Conservation (phyloP, 2,113 vertebrate genomes). For the Candoia aspera region DNA sequence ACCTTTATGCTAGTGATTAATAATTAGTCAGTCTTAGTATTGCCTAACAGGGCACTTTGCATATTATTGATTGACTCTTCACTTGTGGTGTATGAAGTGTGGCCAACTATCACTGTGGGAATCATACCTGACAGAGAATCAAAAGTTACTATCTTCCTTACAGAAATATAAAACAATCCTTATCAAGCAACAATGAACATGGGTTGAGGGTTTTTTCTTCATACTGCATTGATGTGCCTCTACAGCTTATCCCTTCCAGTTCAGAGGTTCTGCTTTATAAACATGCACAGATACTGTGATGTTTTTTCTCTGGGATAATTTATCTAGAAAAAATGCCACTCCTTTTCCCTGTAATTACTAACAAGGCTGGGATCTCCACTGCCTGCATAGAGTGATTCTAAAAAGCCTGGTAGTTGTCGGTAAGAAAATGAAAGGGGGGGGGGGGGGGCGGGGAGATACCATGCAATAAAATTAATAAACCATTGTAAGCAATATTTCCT, state of each 20-base stretch:
- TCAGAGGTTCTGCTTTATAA: background rate
- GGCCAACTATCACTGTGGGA: background rate
- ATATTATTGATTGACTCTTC: conserved; percentile 26
- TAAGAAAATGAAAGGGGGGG: background rate
- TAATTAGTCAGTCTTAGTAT: background rate
- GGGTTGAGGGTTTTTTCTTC: too few species aligned
- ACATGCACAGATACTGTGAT: background rate
- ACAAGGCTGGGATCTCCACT: background rate
- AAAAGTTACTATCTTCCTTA: conserved; percentile 29
- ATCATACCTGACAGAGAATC: conserved; percentile 33
- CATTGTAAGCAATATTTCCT: background rate
- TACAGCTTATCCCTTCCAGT: background rate
- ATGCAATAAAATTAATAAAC: background rate
- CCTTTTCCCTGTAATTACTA: background rate
- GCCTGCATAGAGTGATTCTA: background rate
- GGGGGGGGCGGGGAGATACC: too few species aligned
- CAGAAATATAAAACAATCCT: conserved; percentile 29
- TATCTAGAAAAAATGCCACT: background rate
- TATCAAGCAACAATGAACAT: background rate
- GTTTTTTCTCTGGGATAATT: background rate
- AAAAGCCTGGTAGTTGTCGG: background rate
- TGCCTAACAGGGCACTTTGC: conserved; percentile 7
- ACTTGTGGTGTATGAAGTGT: conserved; percentile 26
- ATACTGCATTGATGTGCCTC: background rate
- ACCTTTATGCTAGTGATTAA: conserved; percentile 21